phyloP scores from a whole-genome alignment of 2,888 invertebrate species.

The Kryphioiulus occultus region DNA sequence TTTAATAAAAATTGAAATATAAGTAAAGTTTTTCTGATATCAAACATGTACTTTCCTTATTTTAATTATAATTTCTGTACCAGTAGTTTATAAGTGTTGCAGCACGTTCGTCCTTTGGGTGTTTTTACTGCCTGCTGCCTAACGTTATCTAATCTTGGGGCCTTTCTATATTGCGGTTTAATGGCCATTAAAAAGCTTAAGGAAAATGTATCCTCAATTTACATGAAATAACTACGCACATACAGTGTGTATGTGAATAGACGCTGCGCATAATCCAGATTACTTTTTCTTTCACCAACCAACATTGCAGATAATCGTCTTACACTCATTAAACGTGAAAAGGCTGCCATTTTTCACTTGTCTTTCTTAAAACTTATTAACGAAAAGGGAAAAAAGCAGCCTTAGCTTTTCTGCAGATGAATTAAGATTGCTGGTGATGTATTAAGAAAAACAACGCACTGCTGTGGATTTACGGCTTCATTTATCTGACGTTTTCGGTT shows the following conservation, averaged over 20 bases:
- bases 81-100: no score
- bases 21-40: no score
- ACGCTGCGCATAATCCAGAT: not conserved
- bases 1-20: no score
- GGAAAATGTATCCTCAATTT: slow-evolving; percentile 15
- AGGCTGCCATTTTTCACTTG: slow-evolving; percentile 2
- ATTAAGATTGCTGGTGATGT: not conserved
- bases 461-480: not conserved
- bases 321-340: slow-evolving; percentile 20
- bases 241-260: not conserved
- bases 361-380: slow-evolving; percentile 15
- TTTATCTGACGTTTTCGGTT: not conserved
- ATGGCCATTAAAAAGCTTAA: slow-evolving; percentile 15
- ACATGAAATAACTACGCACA: slow-evolving; percentile 30
- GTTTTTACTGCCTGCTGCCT: not conserved
- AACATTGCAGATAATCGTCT: slow-evolving; percentile 26
- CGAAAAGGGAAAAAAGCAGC: not conserved
- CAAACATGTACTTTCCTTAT: no score
- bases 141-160: not conserved
- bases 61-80: no score
- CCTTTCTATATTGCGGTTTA: slow-evolving; percentile 26
- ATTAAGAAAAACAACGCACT: slow-evolving; percentile 17
- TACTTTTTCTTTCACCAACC: slow-evolving; percentile 25
- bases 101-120: no score
- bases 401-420: not conserved